phyloP scores from a whole-genome alignment of 2,888 invertebrate genomes.

The Aleiodes testaceus region DNA sequence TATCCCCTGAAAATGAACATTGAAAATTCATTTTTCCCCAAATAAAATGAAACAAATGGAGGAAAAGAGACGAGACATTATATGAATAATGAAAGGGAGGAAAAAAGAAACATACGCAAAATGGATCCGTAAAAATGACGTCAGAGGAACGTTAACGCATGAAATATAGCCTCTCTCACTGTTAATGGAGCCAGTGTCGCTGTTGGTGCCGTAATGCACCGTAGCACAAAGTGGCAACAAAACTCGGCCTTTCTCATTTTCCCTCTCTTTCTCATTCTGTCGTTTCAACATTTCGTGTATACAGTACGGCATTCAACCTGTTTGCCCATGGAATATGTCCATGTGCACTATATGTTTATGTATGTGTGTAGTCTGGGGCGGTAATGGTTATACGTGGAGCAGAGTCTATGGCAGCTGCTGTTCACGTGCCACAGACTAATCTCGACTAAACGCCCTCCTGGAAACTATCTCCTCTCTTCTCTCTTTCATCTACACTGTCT shows the following conservation, averaged over 20 bases:
- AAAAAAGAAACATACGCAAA: conserved; percentile 11
- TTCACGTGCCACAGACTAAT: conserved; percentile 44
- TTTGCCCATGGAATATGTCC: conserved; percentile 2
- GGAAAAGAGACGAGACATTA: not conserved
- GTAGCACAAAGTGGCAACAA: conserved; percentile 30
- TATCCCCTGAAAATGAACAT: too few species aligned
- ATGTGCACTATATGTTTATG: not conserved
- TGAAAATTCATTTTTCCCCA: too few species aligned
- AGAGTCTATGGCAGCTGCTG: conserved; percentile 38
- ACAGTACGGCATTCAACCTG: conserved; percentile 14
- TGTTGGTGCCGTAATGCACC: conserved; percentile 14
- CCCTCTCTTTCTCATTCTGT: not conserved
- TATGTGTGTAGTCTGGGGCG: not conserved
- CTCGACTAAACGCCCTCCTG: conserved; percentile 42
- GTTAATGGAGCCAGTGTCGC: conserved; percentile 21
- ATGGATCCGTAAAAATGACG: conserved; percentile 18
- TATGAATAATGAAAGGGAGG: not conserved
- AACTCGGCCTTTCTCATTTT: conserved; percentile 30
- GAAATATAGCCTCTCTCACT: conserved; percentile 14
- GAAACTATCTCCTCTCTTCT: conserved; percentile 6
- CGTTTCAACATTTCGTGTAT: not conserved
- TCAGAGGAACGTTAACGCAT: conserved; percentile 16
- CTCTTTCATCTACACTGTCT: not conserved
- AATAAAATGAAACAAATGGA: not conserved
- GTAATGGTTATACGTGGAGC: conserved; percentile 43